Percentiles rank a stretch among this genome's conserved stretches.
These are phyloP conservation scores for Muscina levida DNA, from an alignment of 2,888 invertebrate genomes.

Conservation along the genomic window DNA sequence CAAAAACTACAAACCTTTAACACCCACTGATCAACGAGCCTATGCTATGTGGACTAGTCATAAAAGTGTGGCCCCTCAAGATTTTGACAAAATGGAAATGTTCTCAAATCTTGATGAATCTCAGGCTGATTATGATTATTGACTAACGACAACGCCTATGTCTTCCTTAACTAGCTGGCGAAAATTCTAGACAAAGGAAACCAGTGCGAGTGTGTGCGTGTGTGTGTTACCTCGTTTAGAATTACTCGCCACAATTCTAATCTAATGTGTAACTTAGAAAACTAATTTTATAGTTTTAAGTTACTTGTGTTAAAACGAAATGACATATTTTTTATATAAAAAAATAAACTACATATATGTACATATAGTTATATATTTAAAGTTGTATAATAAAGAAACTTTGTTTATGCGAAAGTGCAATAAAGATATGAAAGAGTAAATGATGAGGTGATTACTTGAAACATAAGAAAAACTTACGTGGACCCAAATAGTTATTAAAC, in stretches of 20 bases:
- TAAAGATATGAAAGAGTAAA: slow-evolving; percentile 14
- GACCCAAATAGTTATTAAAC: no score
- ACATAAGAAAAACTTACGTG: no score
- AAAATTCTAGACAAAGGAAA: slow-evolving; percentile 37
- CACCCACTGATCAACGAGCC: slow-evolving; percentile 76
- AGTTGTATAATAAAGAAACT: slow-evolving; percentile 17
- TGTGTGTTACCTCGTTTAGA: slow-evolving; percentile 46
- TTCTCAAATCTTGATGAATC: slow-evolving; percentile 74
- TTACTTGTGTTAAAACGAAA: slow-evolving; percentile 40
- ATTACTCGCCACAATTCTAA: slow-evolving; percentile 41
- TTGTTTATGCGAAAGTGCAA: slow-evolving; percentile 36
- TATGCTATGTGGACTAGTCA: slow-evolving; percentile 77
- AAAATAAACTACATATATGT: no score
- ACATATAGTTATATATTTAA: slow-evolving; percentile 34
- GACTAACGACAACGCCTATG: slow-evolving; percentile 34
- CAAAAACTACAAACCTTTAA: slow-evolving; percentile 76
- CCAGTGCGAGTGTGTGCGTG: no score
- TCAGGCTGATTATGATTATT: slow-evolving; percentile 73
- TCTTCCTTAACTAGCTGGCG: slow-evolving; percentile 5
- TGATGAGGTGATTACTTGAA: no score
- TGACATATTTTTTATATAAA: slow-evolving; percentile 62
- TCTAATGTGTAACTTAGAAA: slow-evolving; percentile 20
- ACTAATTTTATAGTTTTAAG: not conserved
- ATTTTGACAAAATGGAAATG: slow-evolving; percentile 76
- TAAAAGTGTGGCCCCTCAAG: slow-evolving; percentile 73